Conservation (phyloP, 2,888 invertebrate genomes). For the Ophion slaviceki region DNA sequence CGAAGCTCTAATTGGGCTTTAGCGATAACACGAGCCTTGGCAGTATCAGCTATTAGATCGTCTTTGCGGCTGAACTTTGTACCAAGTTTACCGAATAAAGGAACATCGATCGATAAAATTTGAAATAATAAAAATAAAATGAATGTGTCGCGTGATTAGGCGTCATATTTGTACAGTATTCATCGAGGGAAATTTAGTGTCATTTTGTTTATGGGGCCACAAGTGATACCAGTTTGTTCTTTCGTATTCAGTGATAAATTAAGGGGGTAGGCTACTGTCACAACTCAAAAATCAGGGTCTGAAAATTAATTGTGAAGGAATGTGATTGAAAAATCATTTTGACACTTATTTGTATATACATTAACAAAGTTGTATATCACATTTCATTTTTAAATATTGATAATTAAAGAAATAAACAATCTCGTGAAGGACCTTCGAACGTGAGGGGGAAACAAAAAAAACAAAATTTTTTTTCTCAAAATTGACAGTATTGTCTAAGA, state of each 20-base stretch:
- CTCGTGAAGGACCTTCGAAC: no score
- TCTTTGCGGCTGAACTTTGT: not conserved
- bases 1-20: not conserved
- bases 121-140: not conserved
- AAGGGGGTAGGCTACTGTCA: no score
- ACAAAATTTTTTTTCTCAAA: no score
- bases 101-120: not conserved
- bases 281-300: no score
- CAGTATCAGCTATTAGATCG: not conserved
- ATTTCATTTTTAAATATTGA: no score
- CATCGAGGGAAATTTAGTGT: not conserved
- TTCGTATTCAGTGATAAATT: not conserved
- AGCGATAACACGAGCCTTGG: not conserved
- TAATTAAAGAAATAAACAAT: no score
- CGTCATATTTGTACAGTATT: not conserved
- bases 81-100: not conserved
- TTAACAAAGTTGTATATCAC: no score
- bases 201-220: not conserved
- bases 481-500: no score
- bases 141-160: not conserved
- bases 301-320: no score
- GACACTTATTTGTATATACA: no score
- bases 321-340: no score
- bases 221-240: not conserved
- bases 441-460: no score